Conservation (phyloP, 2,888 invertebrate species). For the Tinea pellionella region DNA sequence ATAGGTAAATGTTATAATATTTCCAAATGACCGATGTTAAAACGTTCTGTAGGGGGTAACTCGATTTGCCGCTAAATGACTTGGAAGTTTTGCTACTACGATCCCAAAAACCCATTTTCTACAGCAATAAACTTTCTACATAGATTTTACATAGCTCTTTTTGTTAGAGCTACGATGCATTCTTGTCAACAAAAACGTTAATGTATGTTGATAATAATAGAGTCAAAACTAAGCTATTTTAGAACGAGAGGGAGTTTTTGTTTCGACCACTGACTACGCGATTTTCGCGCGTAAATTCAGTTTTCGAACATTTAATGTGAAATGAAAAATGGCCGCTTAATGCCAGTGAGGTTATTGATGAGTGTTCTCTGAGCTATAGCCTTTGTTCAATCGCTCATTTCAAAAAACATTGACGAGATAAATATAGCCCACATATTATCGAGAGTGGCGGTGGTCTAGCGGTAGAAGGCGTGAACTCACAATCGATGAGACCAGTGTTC, state of each 20-base stretch:
- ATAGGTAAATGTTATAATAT: slow-evolving; percentile 36
- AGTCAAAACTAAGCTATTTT: not conserved
- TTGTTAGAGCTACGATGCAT: not conserved
- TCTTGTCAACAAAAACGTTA: not conserved
- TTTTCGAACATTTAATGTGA: slow-evolving; percentile 37
- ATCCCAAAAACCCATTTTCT: not conserved
- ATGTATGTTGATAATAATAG: not conserved
- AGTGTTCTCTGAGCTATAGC: slow-evolving; percentile 48
- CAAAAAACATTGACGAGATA: not conserved
- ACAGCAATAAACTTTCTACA: not conserved
- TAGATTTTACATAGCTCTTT: not conserved
- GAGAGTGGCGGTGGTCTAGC: no score
- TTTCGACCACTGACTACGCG: slow-evolving; percentile 20
- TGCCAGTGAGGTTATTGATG: slow-evolving; percentile 64
- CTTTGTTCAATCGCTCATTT: slow-evolving; percentile 24
- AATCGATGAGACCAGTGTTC: no score
- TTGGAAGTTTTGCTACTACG: slow-evolving; percentile 61
- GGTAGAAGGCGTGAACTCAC: no score
- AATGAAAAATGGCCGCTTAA: slow-evolving; percentile 61
- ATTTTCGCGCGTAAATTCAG: slow-evolving; percentile 39
- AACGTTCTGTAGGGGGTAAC: slow-evolving; percentile 59
- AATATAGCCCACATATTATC: not conserved
- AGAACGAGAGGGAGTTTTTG: not conserved
- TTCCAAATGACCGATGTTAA: slow-evolving; percentile 58
- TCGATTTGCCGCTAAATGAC: slow-evolving; percentile 64